A percentile compares a stretch with the other conserved stretches of the same genome.
These are phyloP conservation scores for Gila robusta DNA, from an alignment of 2,797 vertebrate species.

Conservation along the genomic window DNA sequence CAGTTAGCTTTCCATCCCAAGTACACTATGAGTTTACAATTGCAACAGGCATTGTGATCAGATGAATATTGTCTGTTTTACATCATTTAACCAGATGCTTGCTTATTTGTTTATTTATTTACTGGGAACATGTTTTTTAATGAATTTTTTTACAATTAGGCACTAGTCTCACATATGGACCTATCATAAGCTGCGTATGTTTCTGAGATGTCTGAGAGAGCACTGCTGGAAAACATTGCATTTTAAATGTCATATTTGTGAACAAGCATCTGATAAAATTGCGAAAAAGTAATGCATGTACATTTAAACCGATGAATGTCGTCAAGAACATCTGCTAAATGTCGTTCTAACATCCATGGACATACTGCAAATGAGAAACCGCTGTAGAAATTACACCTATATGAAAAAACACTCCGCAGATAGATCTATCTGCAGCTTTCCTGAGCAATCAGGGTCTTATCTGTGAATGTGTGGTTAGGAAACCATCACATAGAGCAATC, in stretches of 20 bases:
- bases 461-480: not conserved
- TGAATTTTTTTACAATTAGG: not conserved
- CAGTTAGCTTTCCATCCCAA: not conserved
- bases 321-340: constrained; percentile 1
- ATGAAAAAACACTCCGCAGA: not conserved
- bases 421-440: not conserved
- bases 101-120: not conserved
- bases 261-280: not conserved
- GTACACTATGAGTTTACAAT: not conserved
- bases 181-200: not conserved
- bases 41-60: not conserved
- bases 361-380: not conserved
- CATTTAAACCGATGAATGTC: not conserved
- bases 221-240: not conserved
- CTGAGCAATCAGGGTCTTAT: not conserved
- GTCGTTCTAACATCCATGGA: not conserved
- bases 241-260: not conserved
- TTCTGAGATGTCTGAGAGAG: not conserved
- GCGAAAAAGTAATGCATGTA: no score
- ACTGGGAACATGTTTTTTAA: not conserved
- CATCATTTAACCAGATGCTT: not conserved
- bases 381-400: not conserved
- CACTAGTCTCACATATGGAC: not conserved
- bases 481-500: not conserved
- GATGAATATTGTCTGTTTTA: not conserved